A percentile compares a stretch with the other conserved stretches of the same genome.
phyloP scores from a whole-genome alignment of 1,140 invertebrate genomes.

The Trinorchestia longiramus region DNA sequence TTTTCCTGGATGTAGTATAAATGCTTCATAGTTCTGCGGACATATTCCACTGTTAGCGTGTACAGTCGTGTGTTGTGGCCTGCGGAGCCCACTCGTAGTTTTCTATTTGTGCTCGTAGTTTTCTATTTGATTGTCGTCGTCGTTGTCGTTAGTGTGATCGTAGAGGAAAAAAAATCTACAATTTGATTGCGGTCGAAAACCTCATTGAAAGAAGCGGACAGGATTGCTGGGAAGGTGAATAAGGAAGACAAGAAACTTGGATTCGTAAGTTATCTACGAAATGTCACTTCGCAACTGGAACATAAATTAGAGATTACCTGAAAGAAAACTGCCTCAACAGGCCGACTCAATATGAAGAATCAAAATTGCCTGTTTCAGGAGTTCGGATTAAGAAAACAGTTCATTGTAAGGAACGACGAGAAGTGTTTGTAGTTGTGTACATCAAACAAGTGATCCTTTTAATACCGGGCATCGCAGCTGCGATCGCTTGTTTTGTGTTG shows the following conservation, averaged over 20 bases:
- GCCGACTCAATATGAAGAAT: background rate
- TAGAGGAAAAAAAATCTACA: background rate
- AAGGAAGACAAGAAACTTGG: background rate
- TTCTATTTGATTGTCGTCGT: background rate
- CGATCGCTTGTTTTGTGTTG: no score
- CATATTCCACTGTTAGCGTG: background rate
- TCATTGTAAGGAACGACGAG: background rate
- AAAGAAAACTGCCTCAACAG: background rate
- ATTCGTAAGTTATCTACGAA: background rate
- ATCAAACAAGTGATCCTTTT: no score
- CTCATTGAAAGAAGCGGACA: background rate
- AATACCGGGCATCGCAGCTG: no score
- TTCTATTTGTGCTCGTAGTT: conserved; percentile 8
- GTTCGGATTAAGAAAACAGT: background rate
- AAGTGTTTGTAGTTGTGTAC: background rate
- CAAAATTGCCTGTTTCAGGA: background rate
- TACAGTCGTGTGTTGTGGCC: background rate
- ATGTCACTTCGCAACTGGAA: background rate
- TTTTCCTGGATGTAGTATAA: background rate
- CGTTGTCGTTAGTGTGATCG: background rate
- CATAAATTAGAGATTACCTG: background rate
- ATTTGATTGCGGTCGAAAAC: background rate
- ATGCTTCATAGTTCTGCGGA: background rate
- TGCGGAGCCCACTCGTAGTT: background rate
- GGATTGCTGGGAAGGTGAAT: background rate